A percentile compares a stretch with the other conserved stretches of the same genome.
phyloP scores from a whole-genome alignment of 2,888 invertebrate genomes.

The Acleris emargana region DNA sequence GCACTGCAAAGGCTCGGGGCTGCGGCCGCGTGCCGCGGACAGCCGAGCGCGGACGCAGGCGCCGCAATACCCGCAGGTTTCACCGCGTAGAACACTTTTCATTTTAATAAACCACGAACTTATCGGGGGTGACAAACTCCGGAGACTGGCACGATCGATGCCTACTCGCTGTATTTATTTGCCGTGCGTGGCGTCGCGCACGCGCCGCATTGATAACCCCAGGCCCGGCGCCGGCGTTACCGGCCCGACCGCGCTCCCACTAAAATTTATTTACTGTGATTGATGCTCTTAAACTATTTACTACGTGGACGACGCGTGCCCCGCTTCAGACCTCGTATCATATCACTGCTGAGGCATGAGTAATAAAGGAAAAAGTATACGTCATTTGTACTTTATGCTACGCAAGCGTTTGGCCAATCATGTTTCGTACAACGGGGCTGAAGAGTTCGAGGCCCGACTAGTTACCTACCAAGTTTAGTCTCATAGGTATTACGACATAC shows the following conservation, averaged over 20 bases:
- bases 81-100: conserved; percentile 64
- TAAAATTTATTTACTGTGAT: conserved; percentile 5
- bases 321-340: neutral
- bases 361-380: conserved; percentile 4
- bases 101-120: conserved; percentile 55
- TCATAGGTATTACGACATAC: too few species aligned
- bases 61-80: conserved; percentile 77
- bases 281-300: neutral
- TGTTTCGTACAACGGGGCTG: too few species aligned
- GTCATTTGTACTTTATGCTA: neutral
- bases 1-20: conserved; percentile 72
- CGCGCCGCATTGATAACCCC: conserved; percentile 77
- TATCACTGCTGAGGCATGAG: neutral
- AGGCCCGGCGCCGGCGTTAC: conserved; percentile 66
- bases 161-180: conserved; percentile 67
- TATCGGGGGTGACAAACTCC: conserved; percentile 51
- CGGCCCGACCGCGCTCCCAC: conserved; percentile 14
- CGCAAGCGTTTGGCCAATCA: too few species aligned
- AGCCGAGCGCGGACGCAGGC: conserved; percentile 75
- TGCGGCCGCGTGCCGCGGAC: conserved; percentile 70
- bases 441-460: too few species aligned
- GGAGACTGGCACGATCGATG: conserved; percentile 59
- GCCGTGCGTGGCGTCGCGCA: conserved; percentile 66
- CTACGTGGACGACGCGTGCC: neutral
- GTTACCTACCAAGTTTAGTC: too few species aligned